Percentiles rank a stretch among this genome's conserved stretches.
These are phyloP conservation scores for Melinopterus prodromus DNA, from an alignment of 2,888 invertebrate species.

Conservation along the genomic window DNA sequence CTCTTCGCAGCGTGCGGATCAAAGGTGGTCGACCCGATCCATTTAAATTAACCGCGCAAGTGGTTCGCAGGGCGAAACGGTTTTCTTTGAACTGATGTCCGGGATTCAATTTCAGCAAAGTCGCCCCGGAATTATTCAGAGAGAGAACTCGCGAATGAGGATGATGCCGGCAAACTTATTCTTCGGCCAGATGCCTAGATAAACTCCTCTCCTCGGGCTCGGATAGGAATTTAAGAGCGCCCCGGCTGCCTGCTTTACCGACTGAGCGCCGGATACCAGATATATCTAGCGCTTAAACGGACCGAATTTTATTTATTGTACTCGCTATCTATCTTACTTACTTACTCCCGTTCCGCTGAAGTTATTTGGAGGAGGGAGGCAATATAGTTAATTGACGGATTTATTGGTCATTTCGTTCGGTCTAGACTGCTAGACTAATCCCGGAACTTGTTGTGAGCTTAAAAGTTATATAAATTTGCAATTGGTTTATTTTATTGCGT, in stretches of 20 bases:
- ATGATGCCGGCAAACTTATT: not conserved
- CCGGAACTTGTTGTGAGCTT: not conserved
- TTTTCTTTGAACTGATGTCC: not conserved
- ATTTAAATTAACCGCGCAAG: not conserved
- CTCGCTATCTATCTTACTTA: not conserved
- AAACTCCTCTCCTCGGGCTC: not conserved
- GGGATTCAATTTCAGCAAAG: constrained; percentile 4
- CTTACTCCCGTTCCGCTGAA: not conserved
- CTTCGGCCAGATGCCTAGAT: not conserved
- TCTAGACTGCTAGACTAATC: not conserved
- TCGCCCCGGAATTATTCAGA: not conserved
- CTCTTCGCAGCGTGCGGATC: not conserved
- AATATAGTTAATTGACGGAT: not conserved
- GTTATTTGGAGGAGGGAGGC: not conserved
- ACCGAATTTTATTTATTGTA: constrained; percentile 4
- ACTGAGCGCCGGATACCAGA: not conserved
- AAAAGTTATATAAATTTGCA: not conserved
- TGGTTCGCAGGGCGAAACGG: not conserved
- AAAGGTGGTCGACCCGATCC: not conserved
- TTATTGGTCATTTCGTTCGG: not conserved
- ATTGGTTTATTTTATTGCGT: not conserved
- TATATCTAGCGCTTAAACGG: not conserved
- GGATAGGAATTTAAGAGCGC: not conserved
- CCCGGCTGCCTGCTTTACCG: not conserved
- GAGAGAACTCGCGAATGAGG: not conserved